Percentiles rank a stretch among this genome's conserved stretches.
These are phyloP conservation scores for Drosophila subobscura DNA, from an alignment of 1,140 invertebrate species.

Conservation along the genomic window DNA sequence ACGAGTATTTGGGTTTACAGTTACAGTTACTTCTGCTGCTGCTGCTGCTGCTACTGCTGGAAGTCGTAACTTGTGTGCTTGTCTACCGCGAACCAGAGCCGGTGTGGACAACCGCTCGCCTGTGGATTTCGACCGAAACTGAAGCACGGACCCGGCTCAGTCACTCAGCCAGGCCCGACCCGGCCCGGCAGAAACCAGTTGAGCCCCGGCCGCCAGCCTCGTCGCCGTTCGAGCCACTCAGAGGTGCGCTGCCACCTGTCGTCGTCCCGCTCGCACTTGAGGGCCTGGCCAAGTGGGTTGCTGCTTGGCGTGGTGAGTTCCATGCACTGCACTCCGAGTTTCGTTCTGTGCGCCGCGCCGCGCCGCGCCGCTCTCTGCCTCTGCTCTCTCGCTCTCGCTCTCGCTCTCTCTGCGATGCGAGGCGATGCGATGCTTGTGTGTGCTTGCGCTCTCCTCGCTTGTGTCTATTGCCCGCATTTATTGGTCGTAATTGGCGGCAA, in stretches of 20 bases:
- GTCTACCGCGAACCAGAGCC: slow-evolving; percentile 25
- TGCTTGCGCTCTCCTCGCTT: slow-evolving; percentile 11
- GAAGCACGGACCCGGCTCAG: slow-evolving; percentile 29
- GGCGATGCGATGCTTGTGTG: background rate
- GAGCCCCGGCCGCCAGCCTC: background rate
- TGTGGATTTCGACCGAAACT: slow-evolving; percentile 80
- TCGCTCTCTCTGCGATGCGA: slow-evolving; percentile 8
- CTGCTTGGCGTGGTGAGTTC: slow-evolving; percentile 55
- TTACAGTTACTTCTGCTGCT: too few species aligned
- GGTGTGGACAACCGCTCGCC: slow-evolving; percentile 69
- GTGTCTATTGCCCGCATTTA: slow-evolving; percentile 76
- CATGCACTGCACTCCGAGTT: too few species aligned
- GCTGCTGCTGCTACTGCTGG: background rate
- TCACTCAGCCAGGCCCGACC: too few species aligned
- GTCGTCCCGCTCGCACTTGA: slow-evolving; percentile 63
- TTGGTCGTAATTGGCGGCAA: slow-evolving; percentile 83
- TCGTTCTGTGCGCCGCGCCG: too few species aligned
- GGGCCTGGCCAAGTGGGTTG: slow-evolving; percentile 16
- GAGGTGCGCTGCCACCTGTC: slow-evolving; percentile 48
- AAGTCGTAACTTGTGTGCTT: slow-evolving; percentile 18
- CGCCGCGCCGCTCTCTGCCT: slow-evolving; percentile 19
- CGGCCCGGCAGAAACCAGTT: slow-evolving; percentile 6
- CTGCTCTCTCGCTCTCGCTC: background rate
- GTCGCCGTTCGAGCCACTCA: too few species aligned
- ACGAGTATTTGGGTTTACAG: too few species aligned